Conservation (phyloP, 2,888 invertebrate genomes). For the Malthinus seriepunctatus region DNA sequence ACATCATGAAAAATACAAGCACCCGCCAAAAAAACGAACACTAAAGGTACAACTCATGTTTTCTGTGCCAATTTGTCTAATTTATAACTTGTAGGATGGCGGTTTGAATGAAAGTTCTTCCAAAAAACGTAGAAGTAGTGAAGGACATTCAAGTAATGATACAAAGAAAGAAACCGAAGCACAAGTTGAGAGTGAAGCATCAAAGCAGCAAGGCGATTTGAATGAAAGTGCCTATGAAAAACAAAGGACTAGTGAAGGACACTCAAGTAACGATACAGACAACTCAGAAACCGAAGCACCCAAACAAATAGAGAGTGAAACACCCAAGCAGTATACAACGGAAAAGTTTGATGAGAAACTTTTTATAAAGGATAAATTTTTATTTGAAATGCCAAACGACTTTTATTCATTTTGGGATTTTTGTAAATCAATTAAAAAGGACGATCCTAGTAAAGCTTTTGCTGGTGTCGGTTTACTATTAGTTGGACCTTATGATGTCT, state of each 20-base stretch:
- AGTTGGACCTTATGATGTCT: slow-evolving; percentile 87
- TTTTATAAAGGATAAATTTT: slow-evolving; percentile 73
- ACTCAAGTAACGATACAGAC: not conserved
- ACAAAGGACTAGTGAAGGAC: not conserved
- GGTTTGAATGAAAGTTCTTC: not conserved
- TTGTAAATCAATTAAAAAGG: slow-evolving; percentile 61
- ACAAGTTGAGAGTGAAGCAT: not conserved
- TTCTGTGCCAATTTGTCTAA: slow-evolving; percentile 5
- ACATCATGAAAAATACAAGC: slow-evolving; percentile 76
- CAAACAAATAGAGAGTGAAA: too few species aligned
- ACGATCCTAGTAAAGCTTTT: slow-evolving; percentile 66
- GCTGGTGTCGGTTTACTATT: slow-evolving; percentile 69
- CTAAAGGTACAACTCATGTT: slow-evolving; percentile 26
- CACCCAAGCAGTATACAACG: not conserved
- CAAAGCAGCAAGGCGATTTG: not conserved
- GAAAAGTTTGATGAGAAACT: slow-evolving; percentile 32
- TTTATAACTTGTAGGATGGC: not conserved
- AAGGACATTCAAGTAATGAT: too few species aligned
- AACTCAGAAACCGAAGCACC: not conserved
- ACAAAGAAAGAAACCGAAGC: too few species aligned
- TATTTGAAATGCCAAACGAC: slow-evolving; percentile 87
- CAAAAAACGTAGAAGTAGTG: slow-evolving; percentile 9
- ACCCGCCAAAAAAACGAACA: slow-evolving; percentile 60
- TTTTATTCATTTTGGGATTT: slow-evolving; percentile 86
- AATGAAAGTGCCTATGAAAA: not conserved